phyloP scores from a whole-genome alignment of 2,113 vertebrate genomes.

The Columba janthina region DNA sequence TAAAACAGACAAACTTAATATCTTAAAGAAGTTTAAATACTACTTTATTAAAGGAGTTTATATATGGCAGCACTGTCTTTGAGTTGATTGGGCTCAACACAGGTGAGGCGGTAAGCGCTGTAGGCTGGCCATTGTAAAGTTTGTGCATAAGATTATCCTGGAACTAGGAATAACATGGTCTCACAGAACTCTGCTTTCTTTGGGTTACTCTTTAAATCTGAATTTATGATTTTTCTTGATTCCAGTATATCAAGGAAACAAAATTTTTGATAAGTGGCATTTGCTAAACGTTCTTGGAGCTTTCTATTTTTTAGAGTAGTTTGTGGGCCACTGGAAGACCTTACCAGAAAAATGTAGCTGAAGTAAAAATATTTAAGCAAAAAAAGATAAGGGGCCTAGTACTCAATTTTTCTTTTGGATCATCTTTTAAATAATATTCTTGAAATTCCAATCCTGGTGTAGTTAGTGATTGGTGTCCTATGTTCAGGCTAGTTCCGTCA shows the following conservation, averaged over 20 bases:
- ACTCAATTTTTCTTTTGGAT: neutral
- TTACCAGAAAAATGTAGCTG: neutral
- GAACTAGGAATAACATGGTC: neutral
- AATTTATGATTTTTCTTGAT: neutral
- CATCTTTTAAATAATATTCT: neutral
- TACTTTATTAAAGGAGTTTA: neutral
- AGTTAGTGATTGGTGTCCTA: neutral
- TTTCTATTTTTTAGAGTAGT: neutral
- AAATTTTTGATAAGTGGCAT: neutral
- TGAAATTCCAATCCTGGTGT: neutral
- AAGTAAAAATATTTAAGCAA: neutral
- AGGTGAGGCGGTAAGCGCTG: neutral
- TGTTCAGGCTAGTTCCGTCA: neutral
- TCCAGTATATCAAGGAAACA: neutral
- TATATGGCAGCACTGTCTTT: neutral
- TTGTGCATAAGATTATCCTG: neutral
- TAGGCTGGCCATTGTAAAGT: neutral
- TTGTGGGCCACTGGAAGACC: neutral
- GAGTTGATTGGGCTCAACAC: neutral
- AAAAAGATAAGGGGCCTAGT: neutral
- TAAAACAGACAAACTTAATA: neutral
- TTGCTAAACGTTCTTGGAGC: neutral
- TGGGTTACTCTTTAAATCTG: neutral
- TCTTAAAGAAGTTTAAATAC: neutral
- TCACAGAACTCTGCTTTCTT: neutral